Conservation (phyloP, 1,140 invertebrate species). For the Lepidurus apus region DNA sequence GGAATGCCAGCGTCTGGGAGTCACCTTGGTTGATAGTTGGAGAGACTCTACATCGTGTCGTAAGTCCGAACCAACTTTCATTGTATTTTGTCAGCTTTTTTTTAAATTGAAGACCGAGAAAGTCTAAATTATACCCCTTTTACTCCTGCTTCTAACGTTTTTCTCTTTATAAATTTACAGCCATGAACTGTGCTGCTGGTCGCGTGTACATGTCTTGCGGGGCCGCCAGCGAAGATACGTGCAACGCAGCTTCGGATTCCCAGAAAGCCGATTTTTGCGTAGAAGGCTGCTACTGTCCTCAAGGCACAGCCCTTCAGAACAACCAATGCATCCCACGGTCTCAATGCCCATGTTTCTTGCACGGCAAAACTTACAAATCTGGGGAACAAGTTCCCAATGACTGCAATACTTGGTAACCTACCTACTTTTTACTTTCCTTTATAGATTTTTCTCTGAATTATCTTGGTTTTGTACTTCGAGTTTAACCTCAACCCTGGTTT, state of each 20-base stretch:
- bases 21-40: constrained; percentile 60
- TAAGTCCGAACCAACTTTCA: constrained; percentile 51
- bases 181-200: constrained; percentile 61
- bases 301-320: constrained; percentile 62
- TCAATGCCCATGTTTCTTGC: constrained; percentile 71
- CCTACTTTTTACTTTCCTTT: constrained; percentile 20
- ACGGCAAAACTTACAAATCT: constrained; percentile 66
- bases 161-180: constrained; percentile 46
- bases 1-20: constrained; percentile 62
- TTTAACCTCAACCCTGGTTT: constrained; percentile 34
- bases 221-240: constrained; percentile 53
- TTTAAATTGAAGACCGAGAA: background rate
- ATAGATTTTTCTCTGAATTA: constrained; percentile 24
- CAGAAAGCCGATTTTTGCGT: constrained; percentile 55
- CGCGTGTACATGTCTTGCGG: constrained; percentile 64
- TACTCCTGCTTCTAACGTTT: background rate
- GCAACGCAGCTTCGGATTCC: constrained; percentile 46
- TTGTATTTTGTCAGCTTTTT: background rate
- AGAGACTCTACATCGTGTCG: constrained; percentile 65
- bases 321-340: constrained; percentile 63
- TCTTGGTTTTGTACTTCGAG: background rate
- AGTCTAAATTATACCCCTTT: background rate
- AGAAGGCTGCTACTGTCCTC: constrained; percentile 81
- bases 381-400: constrained; percentile 66
- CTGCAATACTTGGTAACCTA: constrained; percentile 72